phyloP scores from a whole-genome alignment of 2,888 invertebrate genomes.

The Lasioglossum leucozonium region DNA sequence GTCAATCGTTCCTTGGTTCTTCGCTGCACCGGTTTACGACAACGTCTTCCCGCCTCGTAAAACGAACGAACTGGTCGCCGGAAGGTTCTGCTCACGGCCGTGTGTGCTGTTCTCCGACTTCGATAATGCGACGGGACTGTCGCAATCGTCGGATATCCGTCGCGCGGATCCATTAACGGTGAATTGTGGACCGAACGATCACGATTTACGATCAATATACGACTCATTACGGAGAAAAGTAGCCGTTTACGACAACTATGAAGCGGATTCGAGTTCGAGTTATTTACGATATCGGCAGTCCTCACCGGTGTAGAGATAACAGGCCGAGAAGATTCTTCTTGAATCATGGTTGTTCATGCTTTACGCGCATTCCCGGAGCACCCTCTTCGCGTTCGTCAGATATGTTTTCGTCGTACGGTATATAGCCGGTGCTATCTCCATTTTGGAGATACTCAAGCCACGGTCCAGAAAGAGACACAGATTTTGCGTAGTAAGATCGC shows the following conservation, averaged over 20 bases:
- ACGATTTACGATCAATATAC: slow-evolving; percentile 55
- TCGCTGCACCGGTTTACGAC: slow-evolving; percentile 56
- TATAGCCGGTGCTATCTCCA: not conserved
- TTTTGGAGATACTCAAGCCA: not conserved
- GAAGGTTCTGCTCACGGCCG: slow-evolving; percentile 23
- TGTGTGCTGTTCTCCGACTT: slow-evolving; percentile 15
- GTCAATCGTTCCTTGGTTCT: slow-evolving; percentile 40
- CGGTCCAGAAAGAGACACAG: not conserved
- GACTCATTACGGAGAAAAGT: slow-evolving; percentile 42
- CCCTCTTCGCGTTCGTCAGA: not conserved
- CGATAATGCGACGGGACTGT: slow-evolving; percentile 55
- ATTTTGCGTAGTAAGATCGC: not conserved
- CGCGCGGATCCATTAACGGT: slow-evolving; percentile 49
- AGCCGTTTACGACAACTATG: slow-evolving; percentile 40
- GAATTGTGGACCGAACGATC: slow-evolving; percentile 56
- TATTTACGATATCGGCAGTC: slow-evolving; percentile 41
- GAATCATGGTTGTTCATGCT: slow-evolving; percentile 1
- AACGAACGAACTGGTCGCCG: slow-evolving; percentile 50
- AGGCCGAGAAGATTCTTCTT: not conserved
- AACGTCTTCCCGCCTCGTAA: slow-evolving; percentile 60
- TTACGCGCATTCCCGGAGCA: slow-evolving; percentile 3
- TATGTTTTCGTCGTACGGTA: not conserved
- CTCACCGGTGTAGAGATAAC: not conserved
- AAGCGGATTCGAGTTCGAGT: slow-evolving; percentile 29
- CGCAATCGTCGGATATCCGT: slow-evolving; percentile 38